A percentile compares a stretch with the other conserved stretches of the same genome.
Evolutionary conservation across 92 coral and sea anemone genomes (phyloP).

Genomic region (Chrysogorgia sp.): DNA sequence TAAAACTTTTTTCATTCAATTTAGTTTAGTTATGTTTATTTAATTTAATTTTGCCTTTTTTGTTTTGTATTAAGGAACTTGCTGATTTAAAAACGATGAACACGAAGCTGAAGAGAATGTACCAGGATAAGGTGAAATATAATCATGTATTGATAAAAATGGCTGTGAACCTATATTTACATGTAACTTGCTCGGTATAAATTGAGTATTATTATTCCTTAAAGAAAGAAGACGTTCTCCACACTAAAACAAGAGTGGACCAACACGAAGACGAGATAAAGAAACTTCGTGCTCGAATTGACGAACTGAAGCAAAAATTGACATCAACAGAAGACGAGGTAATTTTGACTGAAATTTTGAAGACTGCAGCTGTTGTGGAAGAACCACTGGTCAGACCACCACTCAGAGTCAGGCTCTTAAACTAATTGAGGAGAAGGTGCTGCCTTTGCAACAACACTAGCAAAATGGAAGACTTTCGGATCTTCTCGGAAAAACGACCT

Average conservation of each 20-base stretch:
- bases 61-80: slow-evolving; percentile 73
- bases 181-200: no score
- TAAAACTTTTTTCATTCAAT: no score
- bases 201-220: no score
- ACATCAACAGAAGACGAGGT: slow-evolving; percentile 97
- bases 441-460: no score
- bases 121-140: slow-evolving; percentile 96
- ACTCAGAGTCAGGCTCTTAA: no score
- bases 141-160: background rate
- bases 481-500: no score
- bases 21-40: background rate
- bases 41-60: background rate
- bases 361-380: no score
- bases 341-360: slow-evolving; percentile 8
- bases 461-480: no score
- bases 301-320: slow-evolving; percentile 83
- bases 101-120: slow-evolving; percentile 79
- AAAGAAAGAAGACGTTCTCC: slow-evolving; percentile 85
- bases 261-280: slow-evolving; percentile 92
- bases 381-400: no score
- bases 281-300: slow-evolving; percentile 86
- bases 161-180: no score
- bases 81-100: slow-evolving; percentile 78
- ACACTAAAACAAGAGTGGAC: slow-evolving; percentile 79
- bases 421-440: no score